Evolutionary conservation across 2,113 vertebrate species (phyloP).

Genomic region (Conger conger): DNA sequence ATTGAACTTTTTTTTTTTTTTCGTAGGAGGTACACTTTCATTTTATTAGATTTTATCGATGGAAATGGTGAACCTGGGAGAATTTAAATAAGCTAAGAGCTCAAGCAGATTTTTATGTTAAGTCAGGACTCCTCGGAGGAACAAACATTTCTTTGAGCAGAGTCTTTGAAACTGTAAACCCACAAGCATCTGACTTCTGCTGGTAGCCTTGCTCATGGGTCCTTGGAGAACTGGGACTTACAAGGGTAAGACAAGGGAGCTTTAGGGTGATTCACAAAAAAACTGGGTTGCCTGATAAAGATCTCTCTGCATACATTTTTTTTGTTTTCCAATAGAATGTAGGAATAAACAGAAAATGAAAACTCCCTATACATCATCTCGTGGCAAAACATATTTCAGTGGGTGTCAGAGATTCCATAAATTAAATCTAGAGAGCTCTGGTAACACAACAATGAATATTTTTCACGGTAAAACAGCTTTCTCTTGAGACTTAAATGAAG

Average conservation of each 20-base stretch:
- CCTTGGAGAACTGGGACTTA: slow-evolving; percentile 18
- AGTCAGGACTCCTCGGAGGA: slow-evolving; percentile 27
- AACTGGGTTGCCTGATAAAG: background rate
- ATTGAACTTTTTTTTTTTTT: slow-evolving; percentile 15
- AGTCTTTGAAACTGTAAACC: slow-evolving; percentile 34
- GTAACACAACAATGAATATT: background rate
- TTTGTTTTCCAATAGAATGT: slow-evolving; percentile 24
- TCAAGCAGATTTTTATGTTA: slow-evolving; percentile 24
- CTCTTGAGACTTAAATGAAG: background rate
- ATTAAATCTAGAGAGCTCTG: background rate
- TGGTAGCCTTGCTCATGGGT: background rate
- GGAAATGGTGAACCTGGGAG: slow-evolving; percentile 23
- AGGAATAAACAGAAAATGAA: background rate
- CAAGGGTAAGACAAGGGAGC: background rate
- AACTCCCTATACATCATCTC: background rate
- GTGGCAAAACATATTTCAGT: background rate
- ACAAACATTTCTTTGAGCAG: slow-evolving; percentile 28
- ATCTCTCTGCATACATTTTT: slow-evolving; percentile 8
- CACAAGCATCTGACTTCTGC: slow-evolving; percentile 26
- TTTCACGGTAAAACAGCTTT: background rate
- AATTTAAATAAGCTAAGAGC: slow-evolving; percentile 13
- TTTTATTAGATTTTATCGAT: slow-evolving; percentile 16
- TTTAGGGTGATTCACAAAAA: slow-evolving; percentile 15
- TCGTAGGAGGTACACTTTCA: background rate
- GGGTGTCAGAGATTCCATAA: background rate